These are phyloP conservation scores for Volucella inflata DNA, from an alignment of 2,888 invertebrate genomes.

Conservation along the genomic window DNA sequence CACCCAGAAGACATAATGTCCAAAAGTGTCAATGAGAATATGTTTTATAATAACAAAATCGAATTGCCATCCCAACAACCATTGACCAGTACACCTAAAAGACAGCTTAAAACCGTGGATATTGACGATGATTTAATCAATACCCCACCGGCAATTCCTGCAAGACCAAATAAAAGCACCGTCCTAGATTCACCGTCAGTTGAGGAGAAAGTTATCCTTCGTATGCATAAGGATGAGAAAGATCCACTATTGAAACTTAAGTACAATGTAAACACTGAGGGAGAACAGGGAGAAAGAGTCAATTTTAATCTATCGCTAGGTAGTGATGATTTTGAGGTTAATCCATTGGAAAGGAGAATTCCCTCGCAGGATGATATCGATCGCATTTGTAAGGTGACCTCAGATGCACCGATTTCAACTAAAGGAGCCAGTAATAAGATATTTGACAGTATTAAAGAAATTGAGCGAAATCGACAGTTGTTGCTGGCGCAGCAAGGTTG, in stretches of 20 bases:
- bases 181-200: slow-evolving; percentile 43
- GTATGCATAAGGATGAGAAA: slow-evolving; percentile 65
- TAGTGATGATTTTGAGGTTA: slow-evolving; percentile 83
- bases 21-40: slow-evolving; percentile 82
- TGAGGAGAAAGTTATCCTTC: slow-evolving; percentile 60
- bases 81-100: slow-evolving; percentile 80
- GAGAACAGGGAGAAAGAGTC: slow-evolving; percentile 77
- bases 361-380: slow-evolving; percentile 94
- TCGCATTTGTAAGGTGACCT: slow-evolving; percentile 94
- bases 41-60: slow-evolving; percentile 83
- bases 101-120: slow-evolving; percentile 79
- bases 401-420: slow-evolving; percentile 90
- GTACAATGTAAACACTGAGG: slow-evolving; percentile 74
- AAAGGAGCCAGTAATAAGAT: slow-evolving; percentile 90
- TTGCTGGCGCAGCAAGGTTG: slow-evolving; percentile 95
- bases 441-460: slow-evolving; percentile 93
- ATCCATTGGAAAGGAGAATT: slow-evolving; percentile 84
- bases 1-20: slow-evolving; percentile 81
- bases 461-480: slow-evolving; percentile 93
- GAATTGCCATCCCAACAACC: slow-evolving; percentile 78
- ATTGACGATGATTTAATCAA: slow-evolving; percentile 76
- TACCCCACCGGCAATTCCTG: slow-evolving; percentile 55
- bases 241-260: slow-evolving; percentile 77
- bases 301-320: slow-evolving; percentile 83
- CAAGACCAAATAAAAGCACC: slow-evolving; percentile 31